A percentile compares a stretch with the other conserved stretches of the same genome.
Conservation (phyloP, 2,113 vertebrate species). For the Perognathus longimembris region DNA sequence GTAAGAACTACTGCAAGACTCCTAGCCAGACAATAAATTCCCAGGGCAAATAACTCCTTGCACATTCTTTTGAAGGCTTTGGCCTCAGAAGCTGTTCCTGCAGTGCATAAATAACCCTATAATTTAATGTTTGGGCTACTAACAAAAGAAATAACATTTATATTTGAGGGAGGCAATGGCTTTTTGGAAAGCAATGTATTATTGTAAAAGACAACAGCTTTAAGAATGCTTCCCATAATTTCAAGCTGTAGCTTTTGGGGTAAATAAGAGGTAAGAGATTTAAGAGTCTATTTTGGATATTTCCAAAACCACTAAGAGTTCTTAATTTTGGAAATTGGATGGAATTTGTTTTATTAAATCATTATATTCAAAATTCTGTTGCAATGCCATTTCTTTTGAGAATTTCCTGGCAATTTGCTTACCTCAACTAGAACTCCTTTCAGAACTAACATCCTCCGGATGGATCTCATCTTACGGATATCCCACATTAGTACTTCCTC, state of each 20-base stretch:
- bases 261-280: background rate
- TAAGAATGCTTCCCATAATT: background rate
- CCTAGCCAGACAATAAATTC: background rate
- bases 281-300: constrained; percentile 2
- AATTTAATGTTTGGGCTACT: background rate
- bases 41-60: background rate
- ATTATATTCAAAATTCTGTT: constrained; percentile 35
- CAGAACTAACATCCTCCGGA: background rate
- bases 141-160: background rate
- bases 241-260: background rate
- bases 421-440: background rate
- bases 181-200: background rate
- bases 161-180: background rate
- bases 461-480: background rate
- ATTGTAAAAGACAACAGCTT: background rate
- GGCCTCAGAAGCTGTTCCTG: background rate
- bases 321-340: constrained; percentile 11
- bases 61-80: background rate
- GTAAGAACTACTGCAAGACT: background rate
- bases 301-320: background rate
- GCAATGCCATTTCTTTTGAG: constrained; percentile 14
- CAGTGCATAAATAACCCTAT: background rate
- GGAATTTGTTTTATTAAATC: background rate
- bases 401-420: background rate
- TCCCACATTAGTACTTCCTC: background rate